Conservation (phyloP, 2,113 vertebrate species). For the Chionomys nivalis region DNA sequence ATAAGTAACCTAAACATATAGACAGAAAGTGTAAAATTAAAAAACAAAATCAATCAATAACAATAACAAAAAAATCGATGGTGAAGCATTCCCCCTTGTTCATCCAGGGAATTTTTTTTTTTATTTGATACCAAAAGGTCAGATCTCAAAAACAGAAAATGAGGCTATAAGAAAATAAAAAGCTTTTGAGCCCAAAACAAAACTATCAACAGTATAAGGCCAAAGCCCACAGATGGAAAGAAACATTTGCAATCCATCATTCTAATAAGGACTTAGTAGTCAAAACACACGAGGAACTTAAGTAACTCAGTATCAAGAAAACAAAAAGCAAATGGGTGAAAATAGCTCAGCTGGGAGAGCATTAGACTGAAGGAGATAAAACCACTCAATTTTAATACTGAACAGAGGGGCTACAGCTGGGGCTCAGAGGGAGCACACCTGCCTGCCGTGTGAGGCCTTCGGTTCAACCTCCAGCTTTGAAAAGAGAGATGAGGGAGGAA, state of each 20-base stretch:
- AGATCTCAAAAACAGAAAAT: neutral
- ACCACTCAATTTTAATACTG: accelerated
- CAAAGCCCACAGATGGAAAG: neutral
- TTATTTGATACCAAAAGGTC: neutral
- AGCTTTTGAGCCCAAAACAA: neutral
- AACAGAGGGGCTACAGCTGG: no score
- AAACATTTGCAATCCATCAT: neutral
- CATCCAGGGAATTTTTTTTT: neutral
- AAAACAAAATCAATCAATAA: neutral
- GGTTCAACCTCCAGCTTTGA: neutral
- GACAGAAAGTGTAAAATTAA: neutral
- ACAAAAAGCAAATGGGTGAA: neutral
- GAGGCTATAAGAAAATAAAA: neutral
- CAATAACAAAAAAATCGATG: neutral
- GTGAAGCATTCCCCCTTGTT: neutral
- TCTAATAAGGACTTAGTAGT: neutral
- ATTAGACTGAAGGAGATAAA: neutral
- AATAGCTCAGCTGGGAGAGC: neutral
- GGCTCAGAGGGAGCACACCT: neutral
- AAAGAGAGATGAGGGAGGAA: neutral
- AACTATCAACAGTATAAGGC: neutral
- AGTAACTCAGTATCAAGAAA: neutral
- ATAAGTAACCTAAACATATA: neutral
- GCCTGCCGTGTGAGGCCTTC: neutral
- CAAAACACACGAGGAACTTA: neutral